A percentile compares a stretch with the other conserved stretches of the same genome.
Conservation (phyloP, 2,113 vertebrate genomes). For the Nerophis ophidion region DNA sequence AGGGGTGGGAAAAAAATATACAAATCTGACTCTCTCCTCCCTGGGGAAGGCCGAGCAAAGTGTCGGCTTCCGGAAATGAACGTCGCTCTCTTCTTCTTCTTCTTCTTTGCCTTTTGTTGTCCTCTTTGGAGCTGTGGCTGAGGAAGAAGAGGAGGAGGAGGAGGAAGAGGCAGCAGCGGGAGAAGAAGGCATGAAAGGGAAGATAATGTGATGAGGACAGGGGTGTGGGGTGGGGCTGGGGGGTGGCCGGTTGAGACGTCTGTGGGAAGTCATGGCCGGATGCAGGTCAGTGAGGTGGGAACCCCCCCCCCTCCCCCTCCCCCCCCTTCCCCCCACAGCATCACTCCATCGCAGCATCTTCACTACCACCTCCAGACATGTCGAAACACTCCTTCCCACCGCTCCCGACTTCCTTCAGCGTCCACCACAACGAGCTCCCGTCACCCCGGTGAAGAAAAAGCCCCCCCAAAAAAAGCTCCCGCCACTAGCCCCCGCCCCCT, state of each 20-base stretch:
- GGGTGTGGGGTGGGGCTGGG: neutral
- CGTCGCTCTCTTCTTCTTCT: conserved; percentile 42
- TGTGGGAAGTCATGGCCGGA: conserved; percentile 49
- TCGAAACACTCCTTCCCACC: conserved; percentile 42
- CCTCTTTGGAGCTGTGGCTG: conserved; percentile 48
- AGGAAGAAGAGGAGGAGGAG: conserved; percentile 29
- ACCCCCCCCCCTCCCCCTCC: conserved; percentile 4
- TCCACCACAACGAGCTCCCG: conserved; percentile 25
- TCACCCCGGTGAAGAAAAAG: neutral
- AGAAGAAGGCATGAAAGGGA: conserved; percentile 10
- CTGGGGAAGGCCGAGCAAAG: conserved; percentile 60
- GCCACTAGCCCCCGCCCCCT: conserved; percentile 15
- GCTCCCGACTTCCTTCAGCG: conserved; percentile 5
- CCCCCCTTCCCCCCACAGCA: conserved; percentile 1
- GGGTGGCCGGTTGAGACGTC: conserved; percentile 29
- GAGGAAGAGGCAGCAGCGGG: conserved; percentile 8
- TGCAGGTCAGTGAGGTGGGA: conserved; percentile 67
- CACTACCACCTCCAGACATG: conserved; percentile 40
- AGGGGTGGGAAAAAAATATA: conserved; percentile 35
- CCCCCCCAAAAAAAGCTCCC: conserved; percentile 23
- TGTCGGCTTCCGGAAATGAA: conserved; percentile 70
- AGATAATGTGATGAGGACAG: conserved; percentile 3
- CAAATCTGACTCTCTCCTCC: conserved; percentile 64
- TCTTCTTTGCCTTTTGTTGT: conserved; percentile 62
- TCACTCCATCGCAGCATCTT: conserved; percentile 47